phyloP scores from a whole-genome alignment of 2,888 invertebrate genomes.

The Aradus depressus region DNA sequence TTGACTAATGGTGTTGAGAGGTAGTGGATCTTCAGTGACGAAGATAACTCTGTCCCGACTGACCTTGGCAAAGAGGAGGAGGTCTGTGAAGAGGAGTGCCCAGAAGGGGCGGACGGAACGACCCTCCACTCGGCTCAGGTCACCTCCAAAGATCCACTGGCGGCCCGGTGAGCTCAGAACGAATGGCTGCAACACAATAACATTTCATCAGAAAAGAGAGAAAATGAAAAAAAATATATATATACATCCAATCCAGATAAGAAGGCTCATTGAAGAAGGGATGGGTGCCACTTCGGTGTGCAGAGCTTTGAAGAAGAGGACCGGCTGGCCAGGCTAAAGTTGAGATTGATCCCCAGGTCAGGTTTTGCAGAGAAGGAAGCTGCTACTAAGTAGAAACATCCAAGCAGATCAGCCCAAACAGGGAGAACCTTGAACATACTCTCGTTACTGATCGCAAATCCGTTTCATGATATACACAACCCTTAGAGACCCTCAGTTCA shows the following conservation, averaged over 20 bases:
- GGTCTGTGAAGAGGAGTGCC: slow-evolving; percentile 74
- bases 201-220: background rate
- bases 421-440: too few species aligned
- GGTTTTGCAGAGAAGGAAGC: too few species aligned
- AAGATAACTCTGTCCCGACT: slow-evolving; percentile 77
- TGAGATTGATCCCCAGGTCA: too few species aligned
- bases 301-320: too few species aligned
- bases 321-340: too few species aligned
- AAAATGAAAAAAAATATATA: background rate
- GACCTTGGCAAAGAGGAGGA: slow-evolving; percentile 74
- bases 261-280: too few species aligned
- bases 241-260: background rate
- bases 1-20: slow-evolving; percentile 64
- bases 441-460: too few species aligned
- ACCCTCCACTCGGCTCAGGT: slow-evolving; percentile 71
- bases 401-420: too few species aligned
- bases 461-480: too few species aligned
- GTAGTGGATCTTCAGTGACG: slow-evolving; percentile 76
- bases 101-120: slow-evolving; percentile 70
- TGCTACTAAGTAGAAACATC: too few species aligned
- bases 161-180: slow-evolving; percentile 69
- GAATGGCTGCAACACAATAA: slow-evolving; percentile 51
- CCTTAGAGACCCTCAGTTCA: too few species aligned
- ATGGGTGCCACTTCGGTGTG: too few species aligned
- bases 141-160: slow-evolving; percentile 84